phyloP scores from a whole-genome alignment of 2,113 vertebrate genomes.

The Eublepharis macularius region DNA sequence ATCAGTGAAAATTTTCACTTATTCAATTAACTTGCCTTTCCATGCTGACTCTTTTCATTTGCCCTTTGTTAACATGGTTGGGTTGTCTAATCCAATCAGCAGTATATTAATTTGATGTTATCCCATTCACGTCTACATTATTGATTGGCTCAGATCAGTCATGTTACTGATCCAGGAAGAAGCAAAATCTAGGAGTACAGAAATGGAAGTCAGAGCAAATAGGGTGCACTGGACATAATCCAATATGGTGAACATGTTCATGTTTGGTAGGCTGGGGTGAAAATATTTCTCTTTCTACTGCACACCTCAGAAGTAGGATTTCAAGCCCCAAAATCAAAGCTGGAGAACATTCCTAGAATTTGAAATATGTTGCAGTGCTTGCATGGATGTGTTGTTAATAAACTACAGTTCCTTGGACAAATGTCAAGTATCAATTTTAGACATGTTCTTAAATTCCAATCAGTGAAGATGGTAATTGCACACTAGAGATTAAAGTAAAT shows the following conservation, averaged over 20 bases:
- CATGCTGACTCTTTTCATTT: too few relatives aligned
- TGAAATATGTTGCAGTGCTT: conserved; percentile 20
- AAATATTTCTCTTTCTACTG: neutral
- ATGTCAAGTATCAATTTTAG: conserved; percentile 68
- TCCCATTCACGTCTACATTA: too few relatives aligned
- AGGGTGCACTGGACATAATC: too few relatives aligned
- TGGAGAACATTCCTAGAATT: conserved; percentile 18
- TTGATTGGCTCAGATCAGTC: too few relatives aligned
- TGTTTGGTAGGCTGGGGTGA: neutral
- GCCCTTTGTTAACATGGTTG: too few relatives aligned
- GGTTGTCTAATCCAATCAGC: too few relatives aligned
- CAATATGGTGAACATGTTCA: neutral
- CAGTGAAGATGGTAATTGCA: conserved; percentile 64
- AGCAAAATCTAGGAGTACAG: too few relatives aligned
- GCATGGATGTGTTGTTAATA: conserved; percentile 16
- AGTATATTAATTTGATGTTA: too few relatives aligned
- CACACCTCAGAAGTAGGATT: neutral
- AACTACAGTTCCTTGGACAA: conserved; percentile 54
- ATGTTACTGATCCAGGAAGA: too few relatives aligned
- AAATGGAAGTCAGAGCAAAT: too few relatives aligned
- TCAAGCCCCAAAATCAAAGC: neutral
- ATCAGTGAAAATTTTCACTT: too few relatives aligned
- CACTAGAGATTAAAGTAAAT: conserved; percentile 49
- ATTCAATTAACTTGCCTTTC: too few relatives aligned
- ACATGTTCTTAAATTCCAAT: conserved; percentile 56